Evolutionary conservation across 23 tunicate species (phyloP), one percentile per base, ranked within the genome.

Genomic region (Pegea sp.): DNA sequence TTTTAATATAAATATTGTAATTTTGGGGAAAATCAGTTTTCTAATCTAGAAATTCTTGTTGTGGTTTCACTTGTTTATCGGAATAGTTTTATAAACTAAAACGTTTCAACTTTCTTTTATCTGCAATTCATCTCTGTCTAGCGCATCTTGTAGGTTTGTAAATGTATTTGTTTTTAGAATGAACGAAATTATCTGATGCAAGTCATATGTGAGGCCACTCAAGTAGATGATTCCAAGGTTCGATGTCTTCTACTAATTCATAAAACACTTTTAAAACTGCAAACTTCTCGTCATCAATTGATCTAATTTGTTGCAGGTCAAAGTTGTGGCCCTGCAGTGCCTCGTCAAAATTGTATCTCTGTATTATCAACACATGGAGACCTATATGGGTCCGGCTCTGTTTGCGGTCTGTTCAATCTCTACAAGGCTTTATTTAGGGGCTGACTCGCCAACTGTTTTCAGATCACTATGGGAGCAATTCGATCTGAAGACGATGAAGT

Each of bases 171-270:
- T 46, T 38, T 56, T 5, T 48, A 78, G 84, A 42, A 61, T 24
- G 99, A 91, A 64, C 42, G 99, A 49, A 76, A 91, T 48, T 68
- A 72, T 34, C 78, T 91, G 23, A 91, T 91, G 99, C 99, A 78
- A 64, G 93, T 78, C 18, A 74, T 81, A 16, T 91, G 99, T 52
- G 81, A 91, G 28, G 81, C 91, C 8, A 78, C 99, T 11, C 95
- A 84, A 75, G 86, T 91, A 5, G 76, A 79, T 32, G 74, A 91
- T 29, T 33, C 77, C 29, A 91, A 64, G 65, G 81, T 66, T 21
- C 29, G 66, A 26, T 6, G 4, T 38, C 16, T 38, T 38, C 46
- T 16, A 38, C 46, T 16, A 38, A 8, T 8, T 16, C 16, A 11
- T 38, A 8, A 8, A 38, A 38, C 46, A 38, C 16, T 38, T 38